Base-by-base conservation (phyloP, 2,888 invertebrate species). In the Cataglyphis livida region DNA sequence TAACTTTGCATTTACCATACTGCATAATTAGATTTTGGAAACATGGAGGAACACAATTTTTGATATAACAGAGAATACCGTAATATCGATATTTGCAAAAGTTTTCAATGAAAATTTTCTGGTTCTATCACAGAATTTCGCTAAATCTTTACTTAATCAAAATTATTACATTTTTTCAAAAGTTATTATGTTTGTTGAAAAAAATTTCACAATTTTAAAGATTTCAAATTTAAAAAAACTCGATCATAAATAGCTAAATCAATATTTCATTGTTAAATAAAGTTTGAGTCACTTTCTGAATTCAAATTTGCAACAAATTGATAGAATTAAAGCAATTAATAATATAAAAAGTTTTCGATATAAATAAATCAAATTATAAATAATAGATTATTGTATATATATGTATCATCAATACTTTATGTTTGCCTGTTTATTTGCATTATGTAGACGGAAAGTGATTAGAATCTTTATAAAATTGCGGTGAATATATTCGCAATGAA, bases 1-100 rank as follows among this genome's bases (percentile, higher is more conserved):
- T 76, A 65, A 65, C n/a, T 38, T 54, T 51, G 18, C 38, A 12
- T 12, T 65, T 64, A 15, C 18, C 51, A 25, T 5, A 51, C 35
- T 54, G 25, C 28, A 65, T 9, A 7, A 66, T 66, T 66, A 76
- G 38, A 76, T 66, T 44, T 21, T 12, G n/a, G 1, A 44, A 59
- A 66, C 15, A 21, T 35, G 25, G 25, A 25, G 25, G 25, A 6
- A 65, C 3, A 12, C 28, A 57, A 65, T 28, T 54, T 66, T 38
- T 38, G 28, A 51, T 54, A 15, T 9, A 28, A 76, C n/a, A n/a
- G 38, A n/a, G 38, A 65, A 41, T 21, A 9, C 1, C 10, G 1
- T 28, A 41, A 51, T n/a, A 25, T 25, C 21, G 5, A 21, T 44
- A 2, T 32, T 21, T 12, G 1, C 51, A 15, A 21, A n/a, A 5